Conservation (phyloP, 1,140 invertebrate species). For the Drosophila auraria region DNA sequence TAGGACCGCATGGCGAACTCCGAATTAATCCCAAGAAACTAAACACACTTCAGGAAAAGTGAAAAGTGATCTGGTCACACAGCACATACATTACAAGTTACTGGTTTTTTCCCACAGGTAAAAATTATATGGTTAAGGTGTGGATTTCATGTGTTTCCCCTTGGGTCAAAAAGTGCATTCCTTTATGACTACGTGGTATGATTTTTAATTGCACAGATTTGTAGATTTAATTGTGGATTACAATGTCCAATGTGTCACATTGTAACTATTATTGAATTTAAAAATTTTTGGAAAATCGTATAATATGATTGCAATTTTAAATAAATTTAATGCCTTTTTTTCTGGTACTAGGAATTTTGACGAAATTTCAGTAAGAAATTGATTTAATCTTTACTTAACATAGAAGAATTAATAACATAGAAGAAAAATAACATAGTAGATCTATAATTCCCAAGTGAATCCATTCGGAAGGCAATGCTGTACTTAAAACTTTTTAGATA, state of each 20-base stretch:
- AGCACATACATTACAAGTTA: neutral
- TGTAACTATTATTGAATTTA: too few relatives aligned
- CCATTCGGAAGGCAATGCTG: too few relatives aligned
- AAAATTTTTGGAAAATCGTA: too few relatives aligned
- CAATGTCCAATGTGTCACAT: neutral
- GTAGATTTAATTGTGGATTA: neutral
- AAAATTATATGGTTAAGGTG: neutral
- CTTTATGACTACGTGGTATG: neutral
- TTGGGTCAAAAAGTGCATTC: neutral
- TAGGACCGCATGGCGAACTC: slow-evolving; percentile 2
- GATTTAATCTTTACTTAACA: too few relatives aligned
- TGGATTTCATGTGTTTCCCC: neutral
- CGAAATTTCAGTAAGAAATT: too few relatives aligned
- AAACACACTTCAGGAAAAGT: neutral
- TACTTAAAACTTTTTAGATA: too few relatives aligned
- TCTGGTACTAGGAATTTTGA: too few relatives aligned
- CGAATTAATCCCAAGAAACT: neutral
- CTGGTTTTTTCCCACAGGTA: neutral
- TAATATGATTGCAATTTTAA: too few relatives aligned
- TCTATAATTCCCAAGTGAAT: too few relatives aligned
- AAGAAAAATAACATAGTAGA: too few relatives aligned
- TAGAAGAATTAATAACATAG: too few relatives aligned
- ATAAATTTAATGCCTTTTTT: too few relatives aligned
- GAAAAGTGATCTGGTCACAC: neutral
- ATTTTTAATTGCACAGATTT: neutral